These are phyloP conservation scores for Hippolais icterina DNA, from an alignment of 2,113 vertebrate genomes.

Conservation along the genomic window DNA sequence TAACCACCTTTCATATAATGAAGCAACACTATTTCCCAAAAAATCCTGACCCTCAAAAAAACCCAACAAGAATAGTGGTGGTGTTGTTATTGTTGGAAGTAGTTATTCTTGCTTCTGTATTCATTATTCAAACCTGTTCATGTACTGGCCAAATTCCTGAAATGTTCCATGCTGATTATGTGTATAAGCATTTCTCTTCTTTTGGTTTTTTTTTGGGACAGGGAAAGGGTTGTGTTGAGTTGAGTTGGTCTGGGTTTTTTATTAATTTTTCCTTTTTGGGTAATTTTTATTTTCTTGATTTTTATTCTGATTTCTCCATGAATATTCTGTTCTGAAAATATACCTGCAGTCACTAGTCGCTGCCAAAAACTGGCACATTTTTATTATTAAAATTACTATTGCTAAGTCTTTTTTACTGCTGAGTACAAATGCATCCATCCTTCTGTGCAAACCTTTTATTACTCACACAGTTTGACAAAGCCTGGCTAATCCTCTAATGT, in stretches of 20 bases:
- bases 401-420: neutral
- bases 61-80: rapidly evolving
- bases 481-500: neutral
- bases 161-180: neutral
- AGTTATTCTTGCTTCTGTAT: neutral
- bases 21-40: neutral
- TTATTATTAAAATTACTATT: neutral
- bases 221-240: rapidly evolving
- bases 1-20: neutral
- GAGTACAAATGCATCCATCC: neutral
- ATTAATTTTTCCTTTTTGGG: neutral
- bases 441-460: neutral
- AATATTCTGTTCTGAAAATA: neutral
- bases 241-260: neutral
- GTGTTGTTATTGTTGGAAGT: neutral
- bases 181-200: rapidly evolving
- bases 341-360: neutral
- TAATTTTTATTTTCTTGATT: neutral
- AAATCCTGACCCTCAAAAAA: too few species aligned
- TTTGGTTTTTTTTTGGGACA: rapidly evolving
- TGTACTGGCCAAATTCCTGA: neutral
- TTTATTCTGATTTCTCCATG: neutral
- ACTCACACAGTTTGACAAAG: neutral
- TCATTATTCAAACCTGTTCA: neutral
- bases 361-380: neutral